Percentiles rank a stretch among this genome's conserved stretches.
phyloP scores from a whole-genome alignment of 2,113 vertebrate species.

The rabbit (Oryctolagus cuniculus) region mOryCun1.1 NC_091443.1:62656501-62657000 shows the following conservation, averaged over 20 bases:
- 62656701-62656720: neutral
- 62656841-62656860: neutral
- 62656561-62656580: neutral
- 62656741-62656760: constrained; percentile 9
- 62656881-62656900: neutral
- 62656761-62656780: neutral
- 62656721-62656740: neutral
- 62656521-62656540: neutral
- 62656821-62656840: neutral
- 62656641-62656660: too few species aligned
- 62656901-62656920: neutral
- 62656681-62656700: too few species aligned
- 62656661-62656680: too few species aligned
- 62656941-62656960: neutral
- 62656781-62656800: constrained; percentile 9
- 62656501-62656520: neutral
- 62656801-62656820: neutral
- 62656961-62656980: neutral
- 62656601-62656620: neutral
- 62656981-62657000: neutral
- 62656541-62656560: neutral
- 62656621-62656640: neutral
- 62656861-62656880: neutral
- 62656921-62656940: neutral
- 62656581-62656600: neutral